Evolutionary conservation across 2,113 vertebrate species (phyloP).

Genomic region (Aphyosemion australe): DNA sequence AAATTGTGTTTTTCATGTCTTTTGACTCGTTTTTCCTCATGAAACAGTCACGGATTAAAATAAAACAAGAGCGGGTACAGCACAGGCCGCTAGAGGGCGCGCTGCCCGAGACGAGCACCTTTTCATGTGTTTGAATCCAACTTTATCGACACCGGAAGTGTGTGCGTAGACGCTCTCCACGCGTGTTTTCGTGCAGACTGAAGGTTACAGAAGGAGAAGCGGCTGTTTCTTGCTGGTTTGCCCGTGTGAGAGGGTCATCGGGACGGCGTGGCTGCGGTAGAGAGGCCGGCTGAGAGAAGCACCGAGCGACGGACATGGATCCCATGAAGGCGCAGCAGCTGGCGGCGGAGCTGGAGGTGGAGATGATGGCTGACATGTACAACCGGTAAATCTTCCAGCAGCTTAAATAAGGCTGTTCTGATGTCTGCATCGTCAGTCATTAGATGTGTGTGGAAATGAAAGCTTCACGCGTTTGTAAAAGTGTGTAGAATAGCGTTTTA

Average conservation of each 20-base stretch:
- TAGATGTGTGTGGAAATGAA: too few relatives aligned
- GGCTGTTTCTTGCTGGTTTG: neutral
- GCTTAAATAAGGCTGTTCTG: constrained; percentile 10
- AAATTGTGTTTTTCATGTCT: neutral
- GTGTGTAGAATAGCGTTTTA: too few relatives aligned
- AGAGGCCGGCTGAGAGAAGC: neutral
- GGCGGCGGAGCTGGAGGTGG: constrained; percentile 95
- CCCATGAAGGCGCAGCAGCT: constrained; percentile 93
- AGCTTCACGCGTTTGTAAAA: too few relatives aligned
- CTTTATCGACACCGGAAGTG: constrained; percentile 73
- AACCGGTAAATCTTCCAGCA: constrained; percentile 82
- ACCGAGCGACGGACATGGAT: constrained; percentile 80
- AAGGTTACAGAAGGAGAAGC: constrained; percentile 71
- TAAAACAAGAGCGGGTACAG: too few relatives aligned
- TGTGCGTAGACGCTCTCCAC: neutral
- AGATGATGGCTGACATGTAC: constrained; percentile 99
- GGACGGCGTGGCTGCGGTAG: constrained; percentile 10
- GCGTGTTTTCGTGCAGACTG: constrained; percentile 64
- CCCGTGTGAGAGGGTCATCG: constrained; percentile 7
- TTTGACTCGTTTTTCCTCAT: too few relatives aligned
- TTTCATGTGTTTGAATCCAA: constrained; percentile 35
- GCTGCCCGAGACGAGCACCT: accelerated
- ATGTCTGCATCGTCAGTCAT: too few relatives aligned
- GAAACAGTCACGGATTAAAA: too few relatives aligned
- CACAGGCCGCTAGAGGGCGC: constrained; percentile 27